phyloP scores from a whole-genome alignment of 2,797 vertebrate genomes.

The Heteromormyrus szaboi region DNA sequence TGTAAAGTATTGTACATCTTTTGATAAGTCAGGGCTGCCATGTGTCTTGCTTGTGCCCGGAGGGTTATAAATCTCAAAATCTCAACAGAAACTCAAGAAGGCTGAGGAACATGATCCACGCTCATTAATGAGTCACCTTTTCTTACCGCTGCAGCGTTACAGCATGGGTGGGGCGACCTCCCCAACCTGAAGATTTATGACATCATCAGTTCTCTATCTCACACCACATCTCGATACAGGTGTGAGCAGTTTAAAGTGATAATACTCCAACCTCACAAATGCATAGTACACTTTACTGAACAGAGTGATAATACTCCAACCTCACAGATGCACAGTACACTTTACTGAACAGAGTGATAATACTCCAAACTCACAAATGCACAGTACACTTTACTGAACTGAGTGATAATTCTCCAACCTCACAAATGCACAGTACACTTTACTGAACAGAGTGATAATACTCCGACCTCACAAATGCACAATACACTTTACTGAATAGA shows the following conservation, averaged over 20 bases:
- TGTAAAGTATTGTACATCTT: not conserved
- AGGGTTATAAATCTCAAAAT: not conserved
- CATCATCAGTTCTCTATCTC: not conserved
- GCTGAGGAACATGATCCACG: not conserved
- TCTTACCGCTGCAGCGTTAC: not conserved
- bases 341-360: too few species aligned
- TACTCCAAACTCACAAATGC: too few species aligned
- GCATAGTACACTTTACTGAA: too few species aligned
- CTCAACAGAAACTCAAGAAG: not conserved
- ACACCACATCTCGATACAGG: not conserved
- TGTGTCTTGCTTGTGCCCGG: not conserved
- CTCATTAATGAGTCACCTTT: not conserved
- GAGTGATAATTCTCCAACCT: too few species aligned
- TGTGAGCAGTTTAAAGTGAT: not conserved
- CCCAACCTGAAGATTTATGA: not conserved
- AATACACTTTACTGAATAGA: too few species aligned
- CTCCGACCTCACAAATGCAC: too few species aligned
- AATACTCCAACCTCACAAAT: not conserved
- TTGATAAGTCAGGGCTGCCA: not conserved
- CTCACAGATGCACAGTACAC: too few species aligned
- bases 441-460: too few species aligned
- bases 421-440: too few species aligned
- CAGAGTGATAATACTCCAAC: too few species aligned
- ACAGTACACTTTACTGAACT: too few species aligned
- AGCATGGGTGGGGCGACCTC: not conserved